Conservation (phyloP, 2,113 vertebrate genomes). For the Capreolus pygargus region DNA sequence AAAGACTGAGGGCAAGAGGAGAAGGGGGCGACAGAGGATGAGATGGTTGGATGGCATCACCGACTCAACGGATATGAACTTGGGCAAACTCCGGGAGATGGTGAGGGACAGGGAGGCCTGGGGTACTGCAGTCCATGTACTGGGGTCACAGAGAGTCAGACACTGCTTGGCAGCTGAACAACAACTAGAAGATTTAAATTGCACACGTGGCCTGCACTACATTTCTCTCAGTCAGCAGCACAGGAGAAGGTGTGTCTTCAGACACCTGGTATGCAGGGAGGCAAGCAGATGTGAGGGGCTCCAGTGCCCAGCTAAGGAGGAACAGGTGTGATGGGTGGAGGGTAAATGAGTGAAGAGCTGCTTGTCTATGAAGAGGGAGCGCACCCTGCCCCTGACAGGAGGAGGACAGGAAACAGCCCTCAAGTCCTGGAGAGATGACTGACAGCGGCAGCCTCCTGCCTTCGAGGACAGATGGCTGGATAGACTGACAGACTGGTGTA, state of each 20-base stretch:
- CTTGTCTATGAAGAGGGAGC: background rate
- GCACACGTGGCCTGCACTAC: too few species aligned
- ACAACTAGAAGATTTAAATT: background rate
- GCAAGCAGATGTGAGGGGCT: background rate
- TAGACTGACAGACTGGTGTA: background rate
- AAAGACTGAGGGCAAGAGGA: background rate
- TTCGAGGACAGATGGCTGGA: background rate
- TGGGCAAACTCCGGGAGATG: background rate
- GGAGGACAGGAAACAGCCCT: background rate
- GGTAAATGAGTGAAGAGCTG: background rate
- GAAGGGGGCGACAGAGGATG: background rate
- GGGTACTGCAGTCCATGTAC: background rate
- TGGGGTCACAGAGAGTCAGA: background rate
- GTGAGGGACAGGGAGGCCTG: background rate
- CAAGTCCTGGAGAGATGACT: background rate
- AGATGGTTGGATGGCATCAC: background rate
- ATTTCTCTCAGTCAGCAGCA: rapidly evolving
- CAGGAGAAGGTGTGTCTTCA: background rate
- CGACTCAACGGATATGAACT: background rate
- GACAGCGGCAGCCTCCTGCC: background rate
- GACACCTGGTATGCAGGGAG: background rate
- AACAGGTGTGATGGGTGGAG: background rate
- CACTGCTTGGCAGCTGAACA: background rate
- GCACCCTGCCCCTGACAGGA: background rate
- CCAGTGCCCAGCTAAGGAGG: background rate